phyloP scores from a whole-genome alignment of 2,113 vertebrate genomes.

The Heptranchias perlo region DNA sequence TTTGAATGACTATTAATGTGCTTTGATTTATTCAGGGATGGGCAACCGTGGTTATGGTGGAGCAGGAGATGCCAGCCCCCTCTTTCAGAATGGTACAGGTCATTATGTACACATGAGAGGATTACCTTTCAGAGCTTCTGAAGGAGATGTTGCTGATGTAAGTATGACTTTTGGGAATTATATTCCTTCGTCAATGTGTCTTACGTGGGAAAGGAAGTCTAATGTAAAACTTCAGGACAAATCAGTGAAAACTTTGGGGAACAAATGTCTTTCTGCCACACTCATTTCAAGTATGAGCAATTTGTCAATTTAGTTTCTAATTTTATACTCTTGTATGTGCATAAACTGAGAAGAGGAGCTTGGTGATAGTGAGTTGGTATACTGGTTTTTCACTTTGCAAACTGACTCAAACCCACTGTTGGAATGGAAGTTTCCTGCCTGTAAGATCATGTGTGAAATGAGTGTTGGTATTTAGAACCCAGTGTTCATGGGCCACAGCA shows the following conservation, averaged over 20 bases:
- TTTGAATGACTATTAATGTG: neutral
- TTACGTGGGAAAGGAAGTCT: neutral
- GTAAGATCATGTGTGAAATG: neutral
- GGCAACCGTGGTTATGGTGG: constrained; percentile 51
- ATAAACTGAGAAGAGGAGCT: neutral
- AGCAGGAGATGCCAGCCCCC: constrained; percentile 81
- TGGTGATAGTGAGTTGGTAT: neutral
- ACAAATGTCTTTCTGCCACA: neutral
- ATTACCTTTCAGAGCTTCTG: constrained; percentile 90
- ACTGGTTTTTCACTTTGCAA: neutral
- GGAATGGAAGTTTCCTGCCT: neutral
- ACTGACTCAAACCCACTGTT: neutral
- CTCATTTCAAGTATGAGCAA: neutral
- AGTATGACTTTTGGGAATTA: constrained; percentile 47
- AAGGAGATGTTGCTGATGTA: constrained; percentile 95
- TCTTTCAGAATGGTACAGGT: constrained; percentile 94
- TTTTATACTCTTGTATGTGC: neutral
- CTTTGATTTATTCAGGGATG: neutral
- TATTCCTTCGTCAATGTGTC: neutral
- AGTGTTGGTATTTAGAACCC: neutral
- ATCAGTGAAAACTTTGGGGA: neutral
- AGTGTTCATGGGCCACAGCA: neutral
- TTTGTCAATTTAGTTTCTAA: neutral
- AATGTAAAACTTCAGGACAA: neutral
- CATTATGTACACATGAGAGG: constrained; percentile 98